Evolutionary conservation across 53 echinoderm and acorn worm species (phyloP), one percentile per base, ranked within the genome.

Genomic region (Astropecten irregularis): DNA sequence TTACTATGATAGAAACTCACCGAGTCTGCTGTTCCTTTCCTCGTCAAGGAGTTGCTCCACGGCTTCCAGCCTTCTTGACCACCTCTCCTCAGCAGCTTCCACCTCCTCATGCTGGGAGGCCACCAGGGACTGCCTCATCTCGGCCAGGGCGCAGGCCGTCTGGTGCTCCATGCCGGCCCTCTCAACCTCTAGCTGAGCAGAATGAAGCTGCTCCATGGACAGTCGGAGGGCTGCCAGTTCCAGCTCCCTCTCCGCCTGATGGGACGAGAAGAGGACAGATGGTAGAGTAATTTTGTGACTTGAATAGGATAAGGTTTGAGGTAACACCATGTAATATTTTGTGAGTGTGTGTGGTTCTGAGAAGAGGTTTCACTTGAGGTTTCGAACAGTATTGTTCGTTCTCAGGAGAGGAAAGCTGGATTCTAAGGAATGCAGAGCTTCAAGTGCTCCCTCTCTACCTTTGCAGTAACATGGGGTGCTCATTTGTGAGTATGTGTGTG

Each of bases 151-250:
- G 44, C 64, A 74, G 61, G 91, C 88, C 73, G 77, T 82, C 46
- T 85, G 71, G 26, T 76, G 87, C 9, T 89, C 86, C 34, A 76
- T 49, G 37, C 82, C 76, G 1, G 97, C 92, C 19, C 67, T 72
- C 62, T 92, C 53, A 4, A 83, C 81, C 69, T 97, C 94, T 11
- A 71, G 35, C 60, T 93, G 91, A 38, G 85, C 84, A 51, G 56
- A 63, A 56, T 97, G 71, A 29, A 92, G 71, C 66, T 92, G 85
- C 56, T 97, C 97, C 66, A 91, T 36, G 33, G 76, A 89, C n/a
- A 81, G 33, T 25, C 89, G 91, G 42, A 90, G 53, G 29, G 88
- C 71, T 6, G 94, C 86, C 40, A 94, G 47, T 59, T 97, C 93
- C 37, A 89, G n/a, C 1, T 79, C 62, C 30, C 79, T 44, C 49